Conservation (phyloP, 1,140 invertebrate species). For the Aphelenchoides besseyi region DNA sequence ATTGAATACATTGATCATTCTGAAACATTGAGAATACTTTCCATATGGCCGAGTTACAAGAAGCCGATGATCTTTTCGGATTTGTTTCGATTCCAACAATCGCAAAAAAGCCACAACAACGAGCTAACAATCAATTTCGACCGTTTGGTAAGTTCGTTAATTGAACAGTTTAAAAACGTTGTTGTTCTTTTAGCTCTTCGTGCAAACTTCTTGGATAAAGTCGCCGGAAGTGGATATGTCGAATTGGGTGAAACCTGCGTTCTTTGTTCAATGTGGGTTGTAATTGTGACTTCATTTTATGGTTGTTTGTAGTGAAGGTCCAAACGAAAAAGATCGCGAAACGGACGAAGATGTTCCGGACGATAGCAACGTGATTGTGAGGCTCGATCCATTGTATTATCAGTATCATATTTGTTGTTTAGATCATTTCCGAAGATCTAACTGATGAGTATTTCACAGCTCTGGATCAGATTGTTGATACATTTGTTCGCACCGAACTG, state of each 20-base stretch:
- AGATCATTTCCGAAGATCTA: constrained; percentile 10
- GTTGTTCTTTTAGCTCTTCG: constrained; percentile 36
- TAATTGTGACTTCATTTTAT: constrained; percentile 4
- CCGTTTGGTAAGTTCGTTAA: constrained; percentile 10
- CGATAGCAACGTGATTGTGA: constrained; percentile 29
- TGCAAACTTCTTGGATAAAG: constrained; percentile 32
- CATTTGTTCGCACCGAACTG: constrained; percentile 14
- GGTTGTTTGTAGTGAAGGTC: constrained; percentile 40
- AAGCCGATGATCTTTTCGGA: constrained; percentile 14
- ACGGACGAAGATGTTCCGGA: constrained; percentile 20
- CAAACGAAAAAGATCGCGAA: constrained; percentile 37
- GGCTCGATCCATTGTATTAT: background rate
- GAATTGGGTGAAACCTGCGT: constrained; percentile 50
- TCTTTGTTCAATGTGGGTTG: constrained; percentile 40
- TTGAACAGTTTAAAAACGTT: background rate
- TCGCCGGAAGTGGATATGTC: constrained; percentile 36
- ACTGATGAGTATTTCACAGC: constrained; percentile 12
- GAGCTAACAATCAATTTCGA: constrained; percentile 24
- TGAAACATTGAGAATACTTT: too few species aligned
- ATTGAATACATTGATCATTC: too few species aligned
- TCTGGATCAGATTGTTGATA: constrained; percentile 19
- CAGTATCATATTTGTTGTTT: background rate
- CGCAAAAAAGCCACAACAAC: background rate
- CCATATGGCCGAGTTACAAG: constrained; percentile 8
- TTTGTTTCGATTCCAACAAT: background rate